Conservation (phyloP, 2,113 vertebrate genomes). For the Lota lota region DNA sequence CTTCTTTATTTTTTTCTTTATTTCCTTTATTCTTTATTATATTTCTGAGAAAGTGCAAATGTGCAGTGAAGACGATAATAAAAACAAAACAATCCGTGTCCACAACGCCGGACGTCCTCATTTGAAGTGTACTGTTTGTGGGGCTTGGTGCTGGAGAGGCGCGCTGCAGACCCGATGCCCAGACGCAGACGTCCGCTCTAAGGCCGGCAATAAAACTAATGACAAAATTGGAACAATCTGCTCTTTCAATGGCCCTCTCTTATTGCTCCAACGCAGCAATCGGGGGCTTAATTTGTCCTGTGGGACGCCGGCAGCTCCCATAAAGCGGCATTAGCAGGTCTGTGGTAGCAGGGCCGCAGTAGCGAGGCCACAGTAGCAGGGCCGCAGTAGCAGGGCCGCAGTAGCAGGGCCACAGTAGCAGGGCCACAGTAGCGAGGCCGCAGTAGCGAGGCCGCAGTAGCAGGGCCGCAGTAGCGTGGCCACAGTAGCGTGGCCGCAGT, state of each 20-base stretch:
- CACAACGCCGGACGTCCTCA: too few relatives aligned
- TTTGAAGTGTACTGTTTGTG: too few relatives aligned
- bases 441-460: too few relatives aligned
- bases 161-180: conserved; percentile 19
- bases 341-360: conserved; percentile 40
- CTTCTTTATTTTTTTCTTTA: not conserved
- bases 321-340: conserved; percentile 46
- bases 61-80: too few relatives aligned
- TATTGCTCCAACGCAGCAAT: conserved; percentile 59
- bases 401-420: too few relatives aligned
- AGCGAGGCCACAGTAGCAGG: conserved; percentile 36
- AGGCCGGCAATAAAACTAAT: conserved; percentile 62
- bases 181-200: conserved; percentile 35
- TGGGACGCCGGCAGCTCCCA: conserved; percentile 51
- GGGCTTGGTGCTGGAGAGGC: too few relatives aligned
- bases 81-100: too few relatives aligned
- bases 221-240: conserved; percentile 70
- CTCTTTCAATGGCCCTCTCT: conserved; percentile 58
- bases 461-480: too few relatives aligned
- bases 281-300: conserved; percentile 61
- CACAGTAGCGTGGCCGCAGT: too few relatives aligned
- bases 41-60: not conserved
- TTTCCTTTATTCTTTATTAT: not conserved
- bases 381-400: conserved; percentile 46
- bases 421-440: too few relatives aligned